Conservation (phyloP, 2,797 vertebrate species). For the Myioborus miniatus region DNA sequence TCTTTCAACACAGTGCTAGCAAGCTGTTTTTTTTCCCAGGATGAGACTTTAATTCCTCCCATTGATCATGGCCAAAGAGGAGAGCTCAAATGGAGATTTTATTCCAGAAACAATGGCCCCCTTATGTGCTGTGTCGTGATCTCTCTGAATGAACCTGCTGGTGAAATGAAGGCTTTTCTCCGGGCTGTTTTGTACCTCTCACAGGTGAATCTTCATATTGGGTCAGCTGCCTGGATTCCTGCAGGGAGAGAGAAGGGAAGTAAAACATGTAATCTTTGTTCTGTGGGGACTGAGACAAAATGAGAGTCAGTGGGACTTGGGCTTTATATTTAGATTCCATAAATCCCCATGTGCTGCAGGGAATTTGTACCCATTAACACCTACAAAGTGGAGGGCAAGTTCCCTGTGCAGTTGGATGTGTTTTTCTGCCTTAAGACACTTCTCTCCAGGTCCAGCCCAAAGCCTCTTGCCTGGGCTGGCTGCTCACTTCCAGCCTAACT, state of each 20-base stretch:
- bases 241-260: background rate
- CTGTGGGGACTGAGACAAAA: background rate
- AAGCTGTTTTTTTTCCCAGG: slow-evolving; percentile 65
- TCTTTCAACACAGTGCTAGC: slow-evolving; percentile 80
- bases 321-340: background rate
- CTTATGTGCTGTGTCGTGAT: slow-evolving; percentile 34
- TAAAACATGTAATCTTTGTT: slow-evolving; percentile 18
- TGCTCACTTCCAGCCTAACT: background rate
- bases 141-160: slow-evolving; percentile 42
- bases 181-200: slow-evolving; percentile 12
- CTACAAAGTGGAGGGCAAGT: background rate
- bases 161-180: slow-evolving; percentile 49
- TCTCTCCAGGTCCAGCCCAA: background rate
- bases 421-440: background rate
- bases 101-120: slow-evolving; percentile 61
- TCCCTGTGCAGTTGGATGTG: background rate
- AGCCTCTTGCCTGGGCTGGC: background rate
- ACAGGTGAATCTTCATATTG: slow-evolving; percentile 33
- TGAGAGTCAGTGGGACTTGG: background rate
- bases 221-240: slow-evolving; percentile 5
- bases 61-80: slow-evolving; percentile 59
- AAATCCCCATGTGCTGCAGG: background rate
- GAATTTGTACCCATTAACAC: background rate
- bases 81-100: slow-evolving; percentile 66
- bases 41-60: slow-evolving; percentile 62